These are phyloP conservation scores for Xiphorhynchus elegans DNA, from an alignment of 2,113 vertebrate species.

Conservation along the genomic window DNA sequence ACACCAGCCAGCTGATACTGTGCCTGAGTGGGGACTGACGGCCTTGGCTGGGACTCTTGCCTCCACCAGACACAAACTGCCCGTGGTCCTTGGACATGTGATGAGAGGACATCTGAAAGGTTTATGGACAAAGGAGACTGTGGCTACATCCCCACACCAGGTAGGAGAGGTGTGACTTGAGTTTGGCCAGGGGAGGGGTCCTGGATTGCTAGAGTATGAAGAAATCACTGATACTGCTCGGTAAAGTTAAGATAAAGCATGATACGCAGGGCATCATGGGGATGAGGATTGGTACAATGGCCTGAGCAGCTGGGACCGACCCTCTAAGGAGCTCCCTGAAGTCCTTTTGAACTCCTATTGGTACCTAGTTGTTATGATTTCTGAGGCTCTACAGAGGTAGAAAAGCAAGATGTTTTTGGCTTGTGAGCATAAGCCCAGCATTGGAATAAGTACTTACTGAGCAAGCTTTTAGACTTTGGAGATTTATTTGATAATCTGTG, in stretches of 20 bases:
- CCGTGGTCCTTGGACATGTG: rapidly evolving
- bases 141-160: background rate
- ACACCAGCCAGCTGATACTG: rapidly evolving
- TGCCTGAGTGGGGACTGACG: background rate
- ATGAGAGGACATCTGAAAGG: background rate
- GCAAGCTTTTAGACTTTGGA: slow-evolving; percentile 14
- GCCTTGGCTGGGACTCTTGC: background rate
- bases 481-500: slow-evolving; percentile 53
- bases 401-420: slow-evolving; percentile 20
- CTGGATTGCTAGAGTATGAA: background rate
- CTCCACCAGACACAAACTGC: background rate
- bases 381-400: background rate
- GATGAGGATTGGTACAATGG: background rate
- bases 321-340: background rate
- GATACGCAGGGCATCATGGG: background rate
- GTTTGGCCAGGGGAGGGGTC: background rate
- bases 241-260: background rate
- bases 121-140: background rate
- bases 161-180: background rate
- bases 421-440: background rate
- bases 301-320: background rate
- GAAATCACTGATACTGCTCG: background rate
- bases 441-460: slow-evolving; percentile 11
- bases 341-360: background rate
- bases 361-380: slow-evolving; percentile 13